phyloP scores from a whole-genome alignment of 2,888 invertebrate genomes.

The Callimorpha dominula region DNA sequence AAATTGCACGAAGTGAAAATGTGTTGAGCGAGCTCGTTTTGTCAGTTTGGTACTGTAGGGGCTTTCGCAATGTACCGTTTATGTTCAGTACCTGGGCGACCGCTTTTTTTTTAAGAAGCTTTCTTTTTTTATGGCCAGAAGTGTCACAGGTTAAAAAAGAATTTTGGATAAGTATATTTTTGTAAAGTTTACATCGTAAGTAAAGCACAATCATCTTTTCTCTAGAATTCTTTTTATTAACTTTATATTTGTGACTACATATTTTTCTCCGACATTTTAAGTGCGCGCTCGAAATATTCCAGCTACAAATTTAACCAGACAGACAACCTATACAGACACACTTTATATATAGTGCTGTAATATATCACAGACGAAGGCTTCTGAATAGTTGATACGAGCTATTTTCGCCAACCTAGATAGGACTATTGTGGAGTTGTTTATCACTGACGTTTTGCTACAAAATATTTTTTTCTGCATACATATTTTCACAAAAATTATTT shows the following conservation, averaged over 20 bases:
- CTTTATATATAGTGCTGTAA: not conserved
- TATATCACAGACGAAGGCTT: constrained; percentile 9
- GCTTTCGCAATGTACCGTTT: not conserved
- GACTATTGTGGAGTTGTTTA: not conserved
- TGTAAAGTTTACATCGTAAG: not conserved
- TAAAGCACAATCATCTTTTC: not conserved
- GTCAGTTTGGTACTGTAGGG: not conserved
- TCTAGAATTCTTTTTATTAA: not conserved
- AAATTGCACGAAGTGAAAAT: not conserved
- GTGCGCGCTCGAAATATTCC: constrained; percentile 3
- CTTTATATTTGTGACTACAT: not conserved
- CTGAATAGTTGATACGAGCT: constrained; percentile 11
- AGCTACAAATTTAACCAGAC: constrained; percentile 16
- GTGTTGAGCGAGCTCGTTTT: not conserved
- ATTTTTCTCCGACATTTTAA: constrained; percentile 10
- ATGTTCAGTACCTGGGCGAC: not conserved
- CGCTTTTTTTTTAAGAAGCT: too few relatives aligned
- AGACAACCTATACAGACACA: not conserved
- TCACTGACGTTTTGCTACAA: not conserved
- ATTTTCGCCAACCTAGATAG: constrained; percentile 9
- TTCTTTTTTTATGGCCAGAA: not conserved
- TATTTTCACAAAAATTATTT: not conserved
- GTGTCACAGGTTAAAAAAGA: not conserved
- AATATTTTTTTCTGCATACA: not conserved
- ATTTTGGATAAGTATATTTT: too few relatives aligned